These are phyloP conservation scores for Xestia ashworthii DNA, from an alignment of 2,888 invertebrate genomes.

Conservation along the genomic window DNA sequence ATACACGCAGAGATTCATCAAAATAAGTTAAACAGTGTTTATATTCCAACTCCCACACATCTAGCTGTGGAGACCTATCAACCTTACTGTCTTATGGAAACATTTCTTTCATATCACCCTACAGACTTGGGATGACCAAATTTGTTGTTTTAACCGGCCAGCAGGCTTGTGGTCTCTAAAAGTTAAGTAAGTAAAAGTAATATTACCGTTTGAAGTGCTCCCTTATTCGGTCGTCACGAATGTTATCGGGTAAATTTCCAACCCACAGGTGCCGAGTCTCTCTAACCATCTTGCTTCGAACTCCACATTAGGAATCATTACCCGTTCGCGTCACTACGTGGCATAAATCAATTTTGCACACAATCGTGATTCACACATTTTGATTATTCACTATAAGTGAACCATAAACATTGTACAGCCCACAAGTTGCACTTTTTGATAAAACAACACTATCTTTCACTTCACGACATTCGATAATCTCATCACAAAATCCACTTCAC, in stretches of 20 bases:
- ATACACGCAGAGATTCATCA: constrained; percentile 4
- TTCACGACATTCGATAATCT: constrained; percentile 89
- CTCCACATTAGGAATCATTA: constrained; percentile 97
- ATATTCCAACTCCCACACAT: constrained; percentile 44
- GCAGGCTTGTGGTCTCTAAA: constrained; percentile 49
- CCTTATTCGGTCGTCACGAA: constrained; percentile 99
- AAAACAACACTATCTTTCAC: constrained; percentile 88
- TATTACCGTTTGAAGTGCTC: constrained; percentile 99
- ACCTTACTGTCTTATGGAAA: not conserved
- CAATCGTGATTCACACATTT: constrained; percentile 89
- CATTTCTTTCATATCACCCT: not conserved
- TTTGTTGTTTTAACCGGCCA: not conserved
- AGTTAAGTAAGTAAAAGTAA: constrained; percentile 50
- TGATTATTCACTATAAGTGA: constrained; percentile 85
- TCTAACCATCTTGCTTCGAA: constrained; percentile 99
- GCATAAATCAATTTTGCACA: constrained; percentile 91
- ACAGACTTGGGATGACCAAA: constrained; percentile 36
- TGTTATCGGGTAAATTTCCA: constrained; percentile 99
- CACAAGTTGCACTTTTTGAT: constrained; percentile 84
- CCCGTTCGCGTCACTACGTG: constrained; percentile 92
- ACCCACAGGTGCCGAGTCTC: constrained; percentile 99
- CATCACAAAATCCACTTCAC: constrained; percentile 89
- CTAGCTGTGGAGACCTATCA: constrained; percentile 20
- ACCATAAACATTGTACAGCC: constrained; percentile 83
- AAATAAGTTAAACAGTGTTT: constrained; percentile 13